Conservation (phyloP, 1,140 invertebrate species). For the Drosophila kikkawai region DNA sequence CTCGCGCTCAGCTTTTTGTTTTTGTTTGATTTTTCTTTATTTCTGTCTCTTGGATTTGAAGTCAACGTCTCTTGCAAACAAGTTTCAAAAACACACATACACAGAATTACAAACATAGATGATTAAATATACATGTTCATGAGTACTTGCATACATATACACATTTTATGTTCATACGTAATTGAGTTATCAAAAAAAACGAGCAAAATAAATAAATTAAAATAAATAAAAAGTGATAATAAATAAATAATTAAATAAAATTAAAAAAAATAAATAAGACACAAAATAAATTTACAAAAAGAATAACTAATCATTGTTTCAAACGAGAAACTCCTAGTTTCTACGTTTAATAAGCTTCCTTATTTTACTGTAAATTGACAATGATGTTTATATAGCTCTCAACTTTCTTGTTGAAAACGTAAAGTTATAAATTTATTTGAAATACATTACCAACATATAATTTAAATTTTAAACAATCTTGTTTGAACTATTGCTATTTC, state of each 20-base stretch:
- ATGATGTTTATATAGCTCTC: neutral
- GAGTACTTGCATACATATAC: neutral
- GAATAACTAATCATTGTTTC: too few species aligned
- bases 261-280: constrained; percentile 47
- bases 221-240: constrained; percentile 2
- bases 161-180: constrained; percentile 26
- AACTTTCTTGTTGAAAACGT: neutral
- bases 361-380: neutral
- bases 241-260: neutral
- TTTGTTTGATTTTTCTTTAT: constrained; percentile 22
- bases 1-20: constrained; percentile 10
- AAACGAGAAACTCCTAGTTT: neutral
- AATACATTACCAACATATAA: neutral
- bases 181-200: constrained; percentile 20
- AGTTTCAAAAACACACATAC: constrained; percentile 32
- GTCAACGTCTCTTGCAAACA: constrained; percentile 59
- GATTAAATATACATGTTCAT: constrained; percentile 16
- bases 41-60: constrained; percentile 37
- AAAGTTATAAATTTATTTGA: neutral
- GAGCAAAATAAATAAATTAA: constrained; percentile 42
- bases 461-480: neutral
- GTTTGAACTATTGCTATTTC: neutral
- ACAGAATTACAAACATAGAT: constrained; percentile 9
- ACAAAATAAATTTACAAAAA: neutral
- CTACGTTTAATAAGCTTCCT: too few species aligned